Conservation (phyloP, 1,140 invertebrate genomes). For the Drosophila pandora region DNA sequence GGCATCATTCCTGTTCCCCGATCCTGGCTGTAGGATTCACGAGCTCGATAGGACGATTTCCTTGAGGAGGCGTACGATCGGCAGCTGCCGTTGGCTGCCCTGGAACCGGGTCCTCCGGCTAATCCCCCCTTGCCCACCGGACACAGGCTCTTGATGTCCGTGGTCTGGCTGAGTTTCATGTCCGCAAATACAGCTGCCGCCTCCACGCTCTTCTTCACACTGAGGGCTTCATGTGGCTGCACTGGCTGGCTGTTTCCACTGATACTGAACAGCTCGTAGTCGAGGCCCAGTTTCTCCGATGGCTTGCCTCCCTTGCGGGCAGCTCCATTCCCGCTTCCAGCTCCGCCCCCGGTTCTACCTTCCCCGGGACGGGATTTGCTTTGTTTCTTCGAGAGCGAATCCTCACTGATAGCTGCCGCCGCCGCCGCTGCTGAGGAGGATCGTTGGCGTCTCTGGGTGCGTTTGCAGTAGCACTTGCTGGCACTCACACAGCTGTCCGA, state of each 20-base stretch:
- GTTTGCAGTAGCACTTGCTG: constrained; percentile 94
- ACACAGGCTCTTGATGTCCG: constrained; percentile 80
- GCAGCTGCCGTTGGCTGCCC: constrained; percentile 49
- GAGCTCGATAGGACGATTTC: constrained; percentile 55
- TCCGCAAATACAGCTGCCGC: constrained; percentile 93
- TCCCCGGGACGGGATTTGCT: constrained; percentile 39
- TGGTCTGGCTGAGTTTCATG: constrained; percentile 84
- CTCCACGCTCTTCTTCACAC: constrained; percentile 94
- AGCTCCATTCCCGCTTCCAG: not conserved
- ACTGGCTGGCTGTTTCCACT: constrained; percentile 82
- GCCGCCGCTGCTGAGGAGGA: constrained; percentile 13
- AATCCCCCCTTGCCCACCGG: constrained; percentile 18
- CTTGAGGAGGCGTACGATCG: constrained; percentile 56
- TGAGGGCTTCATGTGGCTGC: constrained; percentile 88
- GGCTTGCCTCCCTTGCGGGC: constrained; percentile 47
- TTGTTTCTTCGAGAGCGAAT: constrained; percentile 67
- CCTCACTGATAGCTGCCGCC: constrained; percentile 50
- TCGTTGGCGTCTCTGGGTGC: constrained; percentile 75
- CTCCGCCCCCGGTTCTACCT: not conserved
- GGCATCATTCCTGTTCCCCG: constrained; percentile 26
- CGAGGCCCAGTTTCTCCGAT: constrained; percentile 87
- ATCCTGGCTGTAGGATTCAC: constrained; percentile 73
- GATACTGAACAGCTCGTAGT: constrained; percentile 88
- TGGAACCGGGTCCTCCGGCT: constrained; percentile 2
- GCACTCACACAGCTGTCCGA: constrained; percentile 94